Base-by-base conservation (phyloP, 2,113 vertebrate genomes). In the Pterocles burchelli region DNA sequence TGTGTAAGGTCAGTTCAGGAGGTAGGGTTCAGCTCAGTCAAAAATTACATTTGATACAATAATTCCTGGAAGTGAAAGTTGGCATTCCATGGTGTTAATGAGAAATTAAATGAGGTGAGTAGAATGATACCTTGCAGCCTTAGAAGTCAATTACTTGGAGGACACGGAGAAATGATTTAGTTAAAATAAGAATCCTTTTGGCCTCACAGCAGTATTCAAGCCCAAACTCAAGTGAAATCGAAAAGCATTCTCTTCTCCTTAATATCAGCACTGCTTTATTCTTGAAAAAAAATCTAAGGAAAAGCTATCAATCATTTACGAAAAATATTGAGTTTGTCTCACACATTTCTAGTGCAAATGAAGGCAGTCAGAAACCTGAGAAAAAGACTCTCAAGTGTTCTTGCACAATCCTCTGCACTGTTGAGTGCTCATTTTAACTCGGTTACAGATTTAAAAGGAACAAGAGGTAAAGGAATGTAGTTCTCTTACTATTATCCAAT, bases 71-170 rank as follows among this genome's bases (percentile, higher is more conserved):
- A 70, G 33, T 54, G 9, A 59, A 91, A 82, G 15, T 80, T 51
- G 5, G 0, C 26, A 38, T 88, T 83, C 58, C 29, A 66, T 1
- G 1, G 34, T n/a, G 38, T 41, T 76, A 90, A 89, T 59, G n/a
- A 89, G 74, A 90, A 91, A 85, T 49, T 63, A 94, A 54, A 83
- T 55, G 33, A 94, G 26, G 28, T 86, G 59, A 94, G n/a, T n/a
- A 59, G 55, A 49, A 74, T 45, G 62, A 74, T 63, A 48, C 13
- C 33, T 74, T 65, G 21, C 2, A n/a, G 71, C 26, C 55, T 74
- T 74, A 51, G 19, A 73, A 86, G 41, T 80, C 77, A 88, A 38
- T 91, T 87, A 81, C 5, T 43, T 63, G 21, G 54, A 95, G 24
- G 17, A 65, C 55, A 88, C 1, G 7, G 73, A 51, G 33, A 92